Evolutionary conservation across 2,888 invertebrate species (phyloP).

Genomic region (Adelphocoris suturalis): DNA sequence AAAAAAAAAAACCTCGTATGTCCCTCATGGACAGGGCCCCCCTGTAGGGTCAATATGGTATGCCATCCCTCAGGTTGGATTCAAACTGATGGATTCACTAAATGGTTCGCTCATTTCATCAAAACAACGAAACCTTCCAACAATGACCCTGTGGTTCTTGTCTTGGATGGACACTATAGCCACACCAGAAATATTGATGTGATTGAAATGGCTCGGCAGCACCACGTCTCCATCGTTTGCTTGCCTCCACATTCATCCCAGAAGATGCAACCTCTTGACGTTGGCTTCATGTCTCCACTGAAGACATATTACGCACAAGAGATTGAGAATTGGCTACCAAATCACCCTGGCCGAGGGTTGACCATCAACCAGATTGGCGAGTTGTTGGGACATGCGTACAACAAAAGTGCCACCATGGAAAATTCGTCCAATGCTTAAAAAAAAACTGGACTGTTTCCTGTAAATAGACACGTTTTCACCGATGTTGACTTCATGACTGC

Average conservation of each 20-base stretch:
- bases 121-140: conserved; percentile 75
- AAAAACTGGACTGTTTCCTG: conserved; percentile 52
- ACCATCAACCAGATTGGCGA: conserved; percentile 71
- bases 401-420: conserved; percentile 75
- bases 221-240: conserved; percentile 71
- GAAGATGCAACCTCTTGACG: conserved; percentile 73
- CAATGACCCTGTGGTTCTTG: conserved; percentile 75
- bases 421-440: conserved; percentile 4
- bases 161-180: conserved; percentile 75
- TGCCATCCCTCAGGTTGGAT: conserved; percentile 77
- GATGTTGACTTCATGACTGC: conserved; percentile 45
- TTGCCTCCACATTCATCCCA: conserved; percentile 73
- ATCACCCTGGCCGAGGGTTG: conserved; percentile 75
- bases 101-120: conserved; percentile 77
- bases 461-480: conserved; percentile 48
- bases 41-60: conserved; percentile 76
- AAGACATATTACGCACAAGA: conserved; percentile 71
- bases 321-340: conserved; percentile 73
- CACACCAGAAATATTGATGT: conserved; percentile 73
- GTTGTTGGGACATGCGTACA: conserved; percentile 76
- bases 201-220: conserved; percentile 69
- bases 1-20: too few species aligned
- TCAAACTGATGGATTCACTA: conserved; percentile 77
- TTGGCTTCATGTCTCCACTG: conserved; percentile 73
- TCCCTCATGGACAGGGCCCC: conserved; percentile 77